Base-by-base conservation (phyloP, 1,140 invertebrate genomes). In the Meloidogyne floridensis region DNA sequence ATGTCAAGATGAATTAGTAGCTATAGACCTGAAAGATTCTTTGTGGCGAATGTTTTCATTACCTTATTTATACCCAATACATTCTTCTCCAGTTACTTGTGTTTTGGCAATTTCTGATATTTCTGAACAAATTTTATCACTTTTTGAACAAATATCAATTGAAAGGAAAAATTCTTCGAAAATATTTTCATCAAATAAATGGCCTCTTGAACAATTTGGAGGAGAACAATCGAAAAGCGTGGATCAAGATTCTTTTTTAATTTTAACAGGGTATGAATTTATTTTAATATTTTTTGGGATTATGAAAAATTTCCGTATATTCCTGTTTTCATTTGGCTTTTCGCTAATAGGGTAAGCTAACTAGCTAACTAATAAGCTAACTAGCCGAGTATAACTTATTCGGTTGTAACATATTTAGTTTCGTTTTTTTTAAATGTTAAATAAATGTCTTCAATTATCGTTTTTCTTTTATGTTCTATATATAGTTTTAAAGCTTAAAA, bases 1-100 rank as follows among this genome's bases (percentile, higher is more conserved):
- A n/a, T 87, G 86, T 65, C 74, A 85, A 72, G 77, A 86, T 13
- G 85, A 86, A 81, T 47, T 86, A 7, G 80, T 87, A 53, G 80
- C 75, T 15, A 81, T 86, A 51, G 85, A 86, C 75, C 32, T 86
- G 15, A 59, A 18, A 11, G 82, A 85, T 65, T 78, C 83, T 11
- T 51, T 65, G 42, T 87, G 51, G 42, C 20, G 79, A 18, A 75
- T 75, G 32, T 76, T 86, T 75, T 47, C 69, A 6, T 75, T 86
- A n/a, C 86, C 77, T 53, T 75, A 80, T 59, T 80, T 86, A 7
- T 53, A 87, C 75, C 75, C 77, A 10, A 56, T 86, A 56, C 83
- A 86, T 76, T 87, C 84, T 53, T 85, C 86, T 9, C 83, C 85
- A 10, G 75, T 86, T n/a, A 87, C 86, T 10, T 81, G 56, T 42